A percentile compares a stretch with the other conserved stretches of the same genome.
These are phyloP conservation scores for Paradoxurus hermaphroditus DNA, from an alignment of 2,113 vertebrate genomes.

Conservation along the genomic window DNA sequence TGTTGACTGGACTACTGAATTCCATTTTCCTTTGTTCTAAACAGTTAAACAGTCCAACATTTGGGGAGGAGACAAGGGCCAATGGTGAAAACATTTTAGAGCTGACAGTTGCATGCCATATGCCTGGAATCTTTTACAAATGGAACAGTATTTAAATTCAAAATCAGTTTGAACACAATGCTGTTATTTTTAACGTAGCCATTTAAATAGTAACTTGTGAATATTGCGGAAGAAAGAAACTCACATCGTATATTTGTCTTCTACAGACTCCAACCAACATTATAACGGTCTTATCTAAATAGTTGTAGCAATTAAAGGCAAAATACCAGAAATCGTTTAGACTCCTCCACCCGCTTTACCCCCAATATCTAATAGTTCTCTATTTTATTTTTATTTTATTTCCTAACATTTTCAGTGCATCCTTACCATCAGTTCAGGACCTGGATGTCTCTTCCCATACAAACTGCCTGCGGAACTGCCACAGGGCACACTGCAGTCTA, in stretches of 20 bases:
- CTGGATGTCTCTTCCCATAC: not conserved
- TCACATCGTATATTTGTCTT: not conserved
- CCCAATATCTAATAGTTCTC: not conserved
- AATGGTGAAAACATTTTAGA: conserved; percentile 40
- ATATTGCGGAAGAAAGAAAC: not conserved
- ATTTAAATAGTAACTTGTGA: conserved; percentile 20
- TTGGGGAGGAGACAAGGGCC: not conserved
- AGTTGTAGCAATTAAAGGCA: not conserved
- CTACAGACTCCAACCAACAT: not conserved
- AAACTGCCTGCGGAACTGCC: not conserved
- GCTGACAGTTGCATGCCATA: conserved; percentile 51
- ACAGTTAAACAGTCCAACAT: not conserved
- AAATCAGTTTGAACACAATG: not conserved
- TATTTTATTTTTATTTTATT: not conserved
- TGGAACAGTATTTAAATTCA: not conserved
- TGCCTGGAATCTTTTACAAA: conserved; percentile 13
- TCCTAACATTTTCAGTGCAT: not conserved
- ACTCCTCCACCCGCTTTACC: not conserved
- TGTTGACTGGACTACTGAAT: not conserved
- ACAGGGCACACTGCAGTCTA: accelerated
- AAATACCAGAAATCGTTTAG: not conserved
- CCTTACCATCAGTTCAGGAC: not conserved
- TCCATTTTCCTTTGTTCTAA: conserved; percentile 36
- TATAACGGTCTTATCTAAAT: not conserved
- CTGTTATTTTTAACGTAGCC: not conserved